A percentile compares a stretch with the other conserved stretches of the same genome.
Conservation (phyloP, 2,113 vertebrate species). For the Dasypus novemcinctus region DNA sequence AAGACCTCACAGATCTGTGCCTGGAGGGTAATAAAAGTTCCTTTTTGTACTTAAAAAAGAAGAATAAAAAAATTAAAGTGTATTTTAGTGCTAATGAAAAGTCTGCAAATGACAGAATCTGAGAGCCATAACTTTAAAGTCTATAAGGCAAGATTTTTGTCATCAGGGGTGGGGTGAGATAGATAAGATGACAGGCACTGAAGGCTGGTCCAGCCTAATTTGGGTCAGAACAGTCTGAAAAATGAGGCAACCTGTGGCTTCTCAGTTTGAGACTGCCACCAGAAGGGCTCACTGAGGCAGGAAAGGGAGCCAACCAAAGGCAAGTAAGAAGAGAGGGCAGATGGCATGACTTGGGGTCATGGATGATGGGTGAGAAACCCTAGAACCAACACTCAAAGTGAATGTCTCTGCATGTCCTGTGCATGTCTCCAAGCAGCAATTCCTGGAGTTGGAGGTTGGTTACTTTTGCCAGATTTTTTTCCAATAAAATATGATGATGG, state of each 20-base stretch:
- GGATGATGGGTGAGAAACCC: neutral
- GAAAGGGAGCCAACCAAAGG: too few relatives aligned
- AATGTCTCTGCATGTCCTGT: too few relatives aligned
- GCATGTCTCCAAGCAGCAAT: too few relatives aligned
- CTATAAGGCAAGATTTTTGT: conserved; percentile 33
- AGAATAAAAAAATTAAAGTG: conserved; percentile 52
- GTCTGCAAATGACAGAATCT: neutral
- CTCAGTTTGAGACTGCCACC: too few relatives aligned
- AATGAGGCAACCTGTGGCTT: neutral
- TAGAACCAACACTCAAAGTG: neutral
- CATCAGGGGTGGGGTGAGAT: neutral
- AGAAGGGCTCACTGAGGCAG: too few relatives aligned
- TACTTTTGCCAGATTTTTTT: too few relatives aligned
- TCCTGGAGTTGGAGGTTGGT: too few relatives aligned
- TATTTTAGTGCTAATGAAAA: conserved; percentile 63
- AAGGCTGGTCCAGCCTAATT: fast-evolving
- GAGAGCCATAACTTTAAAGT: conserved; percentile 7
- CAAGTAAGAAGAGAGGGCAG: neutral
- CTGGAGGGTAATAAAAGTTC: neutral
- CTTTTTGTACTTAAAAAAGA: neutral
- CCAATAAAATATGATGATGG: too few relatives aligned
- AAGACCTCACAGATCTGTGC: neutral
- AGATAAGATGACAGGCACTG: neutral
- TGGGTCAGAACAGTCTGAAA: neutral
- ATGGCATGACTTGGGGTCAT: neutral